Evolutionary conservation across 2,113 vertebrate genomes (phyloP).

Genomic region (Anarhynchus alexandrinus): DNA sequence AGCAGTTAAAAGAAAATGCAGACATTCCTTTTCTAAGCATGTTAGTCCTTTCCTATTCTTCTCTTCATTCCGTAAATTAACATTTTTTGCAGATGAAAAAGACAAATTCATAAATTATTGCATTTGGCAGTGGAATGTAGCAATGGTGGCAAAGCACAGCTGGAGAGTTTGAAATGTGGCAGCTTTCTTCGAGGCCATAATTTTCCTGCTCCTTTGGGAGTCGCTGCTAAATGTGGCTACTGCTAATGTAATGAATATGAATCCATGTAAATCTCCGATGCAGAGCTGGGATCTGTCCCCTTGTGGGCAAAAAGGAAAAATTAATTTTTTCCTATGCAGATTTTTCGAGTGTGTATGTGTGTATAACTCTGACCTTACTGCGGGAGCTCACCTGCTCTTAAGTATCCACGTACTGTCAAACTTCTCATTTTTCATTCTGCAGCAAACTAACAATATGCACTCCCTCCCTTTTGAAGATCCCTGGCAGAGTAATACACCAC

Average conservation of each 20-base stretch:
- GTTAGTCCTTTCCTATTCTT: constrained; percentile 1
- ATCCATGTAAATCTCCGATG: constrained; percentile 57
- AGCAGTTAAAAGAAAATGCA: constrained; percentile 28
- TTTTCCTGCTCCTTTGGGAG: constrained; percentile 66
- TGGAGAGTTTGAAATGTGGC: constrained; percentile 71
- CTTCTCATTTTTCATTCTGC: constrained; percentile 57
- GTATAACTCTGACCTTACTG: constrained; percentile 5
- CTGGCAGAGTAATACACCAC: constrained; percentile 70
- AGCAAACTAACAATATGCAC: constrained; percentile 18
- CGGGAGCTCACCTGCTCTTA: not conserved
- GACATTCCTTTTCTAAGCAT: constrained; percentile 1
- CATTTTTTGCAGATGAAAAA: constrained; percentile 63
- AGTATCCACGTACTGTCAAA: constrained; percentile 12
- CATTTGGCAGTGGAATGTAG: constrained; percentile 64
- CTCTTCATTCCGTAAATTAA: constrained; percentile 54
- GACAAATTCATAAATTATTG: constrained; percentile 70
- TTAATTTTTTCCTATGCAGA: constrained; percentile 11
- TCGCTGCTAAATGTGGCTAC: constrained; percentile 57
- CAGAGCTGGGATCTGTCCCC: constrained; percentile 33
- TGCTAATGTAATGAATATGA: constrained; percentile 67
- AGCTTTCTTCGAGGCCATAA: constrained; percentile 68
- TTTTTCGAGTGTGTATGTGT: not conserved
- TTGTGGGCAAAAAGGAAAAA: not conserved
- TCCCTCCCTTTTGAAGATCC: constrained; percentile 47
- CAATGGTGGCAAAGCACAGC: constrained; percentile 68